These are phyloP conservation scores for Brachypteracias leptosomus DNA, from an alignment of 2,113 vertebrate genomes.

Conservation along the genomic window DNA sequence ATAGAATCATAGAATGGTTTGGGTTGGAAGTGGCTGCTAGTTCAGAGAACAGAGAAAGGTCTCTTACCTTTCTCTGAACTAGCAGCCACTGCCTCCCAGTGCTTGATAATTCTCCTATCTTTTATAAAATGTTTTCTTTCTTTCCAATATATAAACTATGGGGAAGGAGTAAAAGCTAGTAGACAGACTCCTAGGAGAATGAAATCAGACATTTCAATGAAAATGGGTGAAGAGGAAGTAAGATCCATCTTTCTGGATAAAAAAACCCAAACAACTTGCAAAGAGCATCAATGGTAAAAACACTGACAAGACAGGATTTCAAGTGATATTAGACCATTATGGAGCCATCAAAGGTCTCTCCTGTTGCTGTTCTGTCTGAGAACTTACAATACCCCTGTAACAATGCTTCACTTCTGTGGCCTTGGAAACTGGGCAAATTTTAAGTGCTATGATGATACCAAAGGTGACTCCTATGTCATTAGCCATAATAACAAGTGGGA, in stretches of 20 bases:
- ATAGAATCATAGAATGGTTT: too few species aligned
- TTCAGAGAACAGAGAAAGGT: too few species aligned
- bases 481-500: background rate
- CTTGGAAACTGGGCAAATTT: background rate
- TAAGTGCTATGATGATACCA: background rate
- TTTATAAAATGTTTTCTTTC: background rate
- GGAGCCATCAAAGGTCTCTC: background rate
- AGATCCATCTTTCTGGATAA: background rate
- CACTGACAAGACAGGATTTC: background rate
- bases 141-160: background rate
- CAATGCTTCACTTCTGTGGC: background rate
- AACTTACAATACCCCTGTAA: background rate
- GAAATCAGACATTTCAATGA: background rate
- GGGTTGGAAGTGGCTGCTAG: too few species aligned
- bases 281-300: background rate
- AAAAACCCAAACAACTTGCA: background rate
- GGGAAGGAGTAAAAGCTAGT: background rate
- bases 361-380: background rate
- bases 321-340: background rate
- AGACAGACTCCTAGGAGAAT: background rate
- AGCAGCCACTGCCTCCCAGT: background rate
- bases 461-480: background rate
- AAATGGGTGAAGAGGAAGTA: background rate
- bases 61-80: background rate
- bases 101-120: background rate